Conservation (phyloP, 30 jellyfish, hydroid and myxozoan species). For the Rhopilema esculentum region DNA sequence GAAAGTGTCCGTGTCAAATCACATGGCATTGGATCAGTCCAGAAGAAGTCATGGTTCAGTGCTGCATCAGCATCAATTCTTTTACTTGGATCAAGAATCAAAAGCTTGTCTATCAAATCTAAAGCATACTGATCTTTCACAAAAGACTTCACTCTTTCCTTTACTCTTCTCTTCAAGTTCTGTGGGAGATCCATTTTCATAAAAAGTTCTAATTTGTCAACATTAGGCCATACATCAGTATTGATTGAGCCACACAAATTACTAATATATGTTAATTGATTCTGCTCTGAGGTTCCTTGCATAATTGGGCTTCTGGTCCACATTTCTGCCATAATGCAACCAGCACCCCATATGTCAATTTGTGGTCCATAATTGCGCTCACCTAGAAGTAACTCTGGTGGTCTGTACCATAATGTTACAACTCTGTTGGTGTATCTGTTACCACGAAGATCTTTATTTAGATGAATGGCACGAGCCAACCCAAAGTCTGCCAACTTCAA, state of each 20-base stretch:
- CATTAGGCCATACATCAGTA: constrained; percentile 94
- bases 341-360: constrained; percentile 99
- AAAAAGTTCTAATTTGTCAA: constrained; percentile 83
- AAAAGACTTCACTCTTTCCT: constrained; percentile 80
- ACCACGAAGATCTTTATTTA: constrained; percentile 92
- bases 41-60: constrained; percentile 94
- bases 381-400: constrained; percentile 99
- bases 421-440: constrained; percentile 95
- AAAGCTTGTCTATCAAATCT: constrained; percentile 90
- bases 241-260: constrained; percentile 93
- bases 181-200: constrained; percentile 87
- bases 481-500: constrained; percentile 99
- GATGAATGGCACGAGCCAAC: constrained; percentile 96
- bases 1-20: constrained; percentile 90
- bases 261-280: constrained; percentile 83
- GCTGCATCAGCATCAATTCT: constrained; percentile 98
- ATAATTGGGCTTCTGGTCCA: constrained; percentile 98
- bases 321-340: constrained; percentile 99
- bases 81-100: constrained; percentile 89
- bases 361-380: constrained; percentile 98
- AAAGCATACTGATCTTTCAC: constrained; percentile 91
- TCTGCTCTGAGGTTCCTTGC: constrained; percentile 98
- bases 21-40: constrained; percentile 99
- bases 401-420: constrained; percentile 99
- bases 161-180: constrained; percentile 82